Base-by-base conservation (phyloP, 2,888 invertebrate species). In the Drosophila paranaensis region DNA sequence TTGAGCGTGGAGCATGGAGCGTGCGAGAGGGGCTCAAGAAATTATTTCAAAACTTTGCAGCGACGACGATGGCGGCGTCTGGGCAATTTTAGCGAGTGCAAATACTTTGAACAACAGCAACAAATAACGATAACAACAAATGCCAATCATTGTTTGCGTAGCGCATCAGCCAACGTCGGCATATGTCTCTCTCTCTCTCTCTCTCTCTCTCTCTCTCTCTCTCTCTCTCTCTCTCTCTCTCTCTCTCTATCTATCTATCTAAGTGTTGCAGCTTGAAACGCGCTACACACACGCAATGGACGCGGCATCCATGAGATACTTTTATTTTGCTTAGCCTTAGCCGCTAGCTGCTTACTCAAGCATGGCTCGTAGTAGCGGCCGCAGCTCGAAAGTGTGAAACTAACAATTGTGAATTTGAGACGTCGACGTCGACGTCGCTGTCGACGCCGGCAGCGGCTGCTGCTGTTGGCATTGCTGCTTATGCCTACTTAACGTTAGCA, bases 111-210 rank as follows among this genome's bases (percentile, higher is more conserved):
- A 37, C 71, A 69, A 53, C 35, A 60, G 51, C 81, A 57, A 53
- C 54, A 65, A 68, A 62, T 42, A 74, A 66, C 73, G 82, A 86
- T 85, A 81, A 79, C 89, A 84, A 74, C 82, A 76, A 89, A 89
- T 84, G 84, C 84, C 84, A 89, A 85, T 85, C 85, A 89, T 89
- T 85, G 82, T 88, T 85, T 73, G 85, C 84, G 86, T 79, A 89
- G 88, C 85, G 74, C 88, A 89, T 84, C 84, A 89, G 89, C 81
- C 74, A 81, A 77, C 82, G 81, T 71, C 68, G 83, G 65, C 53
- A 10, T 40, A 27, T 48, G 53, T 61, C 46, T 33, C 33, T 10
- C 2, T 10, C 33, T 9, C 33, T 9, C 33, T 33, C 0, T 8
- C 33, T 33, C 33, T 33, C 33, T 8, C 33, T 33, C 33, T 33